phyloP scores from a whole-genome alignment of 2,113 vertebrate species.

The Pardalotus punctatus region DNA sequence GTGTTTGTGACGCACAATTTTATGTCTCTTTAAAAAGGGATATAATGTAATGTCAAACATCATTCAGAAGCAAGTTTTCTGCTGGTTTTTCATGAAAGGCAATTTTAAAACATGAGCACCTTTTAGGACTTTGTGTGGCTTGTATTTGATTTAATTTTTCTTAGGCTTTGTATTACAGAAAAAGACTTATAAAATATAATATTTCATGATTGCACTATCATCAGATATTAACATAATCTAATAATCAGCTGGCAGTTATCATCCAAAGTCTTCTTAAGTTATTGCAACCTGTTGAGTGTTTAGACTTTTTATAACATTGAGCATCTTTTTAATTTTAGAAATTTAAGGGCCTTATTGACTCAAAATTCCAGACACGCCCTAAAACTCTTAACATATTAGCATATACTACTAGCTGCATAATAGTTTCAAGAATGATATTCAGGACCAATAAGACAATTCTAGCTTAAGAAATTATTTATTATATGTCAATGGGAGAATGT shows the following conservation, averaged over 20 bases:
- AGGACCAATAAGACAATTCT: neutral
- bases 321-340: neutral
- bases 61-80: neutral
- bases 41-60: neutral
- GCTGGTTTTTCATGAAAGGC: neutral
- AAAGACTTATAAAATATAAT: neutral
- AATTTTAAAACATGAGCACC: neutral
- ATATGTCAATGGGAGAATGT: neutral
- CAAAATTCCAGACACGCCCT: neutral
- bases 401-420: neutral
- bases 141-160: neutral
- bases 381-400: neutral
- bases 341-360: neutral
- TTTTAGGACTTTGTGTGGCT: neutral
- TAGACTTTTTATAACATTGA: neutral
- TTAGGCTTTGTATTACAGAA: neutral
- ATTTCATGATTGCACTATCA: neutral
- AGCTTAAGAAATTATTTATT: neutral
- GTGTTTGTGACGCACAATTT: neutral
- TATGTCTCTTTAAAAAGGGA: neutral
- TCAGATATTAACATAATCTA: neutral
- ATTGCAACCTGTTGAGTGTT: neutral
- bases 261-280: neutral
- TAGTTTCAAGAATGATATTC: neutral
- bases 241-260: neutral